A percentile compares a stretch with the other conserved stretches of the same genome.
These are phyloP conservation scores for Lycaon pictus DNA, from an alignment of 2,113 vertebrate species.

Conservation along the genomic window DNA sequence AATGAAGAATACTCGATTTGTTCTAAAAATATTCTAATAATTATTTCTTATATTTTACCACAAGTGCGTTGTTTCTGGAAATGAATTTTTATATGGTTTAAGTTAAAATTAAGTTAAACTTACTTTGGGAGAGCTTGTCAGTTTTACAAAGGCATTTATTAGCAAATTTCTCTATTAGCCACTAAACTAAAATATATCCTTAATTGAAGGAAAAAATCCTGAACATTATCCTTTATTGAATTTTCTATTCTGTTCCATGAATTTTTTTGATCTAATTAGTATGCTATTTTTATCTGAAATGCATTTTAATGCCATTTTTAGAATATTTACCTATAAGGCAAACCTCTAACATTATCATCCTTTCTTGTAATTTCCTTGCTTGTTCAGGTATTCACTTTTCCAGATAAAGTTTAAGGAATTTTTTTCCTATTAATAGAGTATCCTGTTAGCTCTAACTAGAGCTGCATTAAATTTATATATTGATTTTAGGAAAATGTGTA, in stretches of 20 bases:
- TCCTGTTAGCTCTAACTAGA: background rate
- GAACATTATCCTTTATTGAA: background rate
- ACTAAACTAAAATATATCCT: background rate
- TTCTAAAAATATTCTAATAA: background rate
- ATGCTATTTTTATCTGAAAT: background rate
- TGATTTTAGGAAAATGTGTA: background rate
- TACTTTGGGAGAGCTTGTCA: background rate
- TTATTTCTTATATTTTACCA: background rate
- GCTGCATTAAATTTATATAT: background rate
- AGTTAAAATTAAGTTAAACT: background rate
- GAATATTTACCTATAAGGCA: background rate
- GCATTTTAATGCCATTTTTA: background rate
- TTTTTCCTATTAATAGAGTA: background rate
- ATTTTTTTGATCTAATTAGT: background rate
- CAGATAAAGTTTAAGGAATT: background rate
- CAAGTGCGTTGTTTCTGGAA: background rate
- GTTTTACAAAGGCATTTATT: background rate
- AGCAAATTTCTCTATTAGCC: background rate
- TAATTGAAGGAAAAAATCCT: background rate
- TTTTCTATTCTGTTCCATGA: background rate
- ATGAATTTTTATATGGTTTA: background rate
- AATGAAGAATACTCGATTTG: background rate
- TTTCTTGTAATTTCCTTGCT: background rate
- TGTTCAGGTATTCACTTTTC: background rate
- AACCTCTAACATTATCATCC: background rate